Base-by-base conservation (phyloP, 2,113 vertebrate species). In the Erinaceus europaeus region DNA sequence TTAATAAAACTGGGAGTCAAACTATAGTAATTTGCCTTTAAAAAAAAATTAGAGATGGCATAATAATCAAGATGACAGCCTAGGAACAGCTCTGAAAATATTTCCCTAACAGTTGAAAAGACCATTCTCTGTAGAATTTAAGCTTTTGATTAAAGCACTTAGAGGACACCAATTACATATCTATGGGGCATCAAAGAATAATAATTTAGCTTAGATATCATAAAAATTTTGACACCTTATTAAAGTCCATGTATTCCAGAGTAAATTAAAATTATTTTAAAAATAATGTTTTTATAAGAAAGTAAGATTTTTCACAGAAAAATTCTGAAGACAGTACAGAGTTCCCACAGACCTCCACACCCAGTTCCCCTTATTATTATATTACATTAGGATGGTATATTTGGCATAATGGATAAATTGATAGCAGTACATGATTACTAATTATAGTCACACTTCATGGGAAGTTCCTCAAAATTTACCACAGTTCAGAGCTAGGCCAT, bases 1-100 rank as follows among this genome's bases (percentile, higher is more conserved):
- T 46, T 92, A 95, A 91, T 76, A 92, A 86, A 84, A 73, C 27
- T 46, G 62, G 68, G 75, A 77, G 74, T 84, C 48, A 95, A 92
- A 83, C 89, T 84, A 34, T 46, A 40, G 38, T n/a, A 55, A 25
- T 71, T 57, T 57, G n/a, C 8, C 93, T 40, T 76, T 92, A 48
- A n/a, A n/a, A n/a, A n/a, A n/a, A n/a, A n/a, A n/a, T 92, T 80
- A 55, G 62, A 73, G 69, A 27, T 4, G 0, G 72, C 27, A 14
- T 88, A 92, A 74, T 86, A 91, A 89, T 2, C 77, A 38, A 93
- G 46, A 7, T 59, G 91, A 92, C 34, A 92, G 57, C 55, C 40
- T 23, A 23, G 8, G 40, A 21, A 81, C n/a, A 88, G 89, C 78
- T 79, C 64, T 48, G 65, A 86, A 85, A 92, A 78, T 84, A 68